Evolutionary conservation across 2,888 invertebrate species (phyloP), one percentile per base, ranked within the genome.

Genomic region (Hirtodrosophila cameraria): DNA sequence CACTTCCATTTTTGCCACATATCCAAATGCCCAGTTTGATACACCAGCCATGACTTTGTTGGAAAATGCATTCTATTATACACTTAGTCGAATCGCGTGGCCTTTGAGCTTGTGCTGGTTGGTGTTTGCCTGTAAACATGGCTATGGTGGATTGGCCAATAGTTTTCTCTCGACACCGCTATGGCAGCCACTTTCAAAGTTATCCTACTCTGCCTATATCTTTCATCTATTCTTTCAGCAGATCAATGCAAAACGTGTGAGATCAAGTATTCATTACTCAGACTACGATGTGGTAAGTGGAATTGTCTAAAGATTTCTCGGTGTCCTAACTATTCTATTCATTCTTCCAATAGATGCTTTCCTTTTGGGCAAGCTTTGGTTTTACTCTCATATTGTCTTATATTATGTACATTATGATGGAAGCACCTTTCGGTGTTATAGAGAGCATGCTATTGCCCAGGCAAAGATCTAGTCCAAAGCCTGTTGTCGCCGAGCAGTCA

Each of bases 151-250:
- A 0, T 49, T 77, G 43, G 75, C 82, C n/a, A 80, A 89, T 50
- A 74, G 70, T 8, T 76, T 89, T 25, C 76, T 89, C 2, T 86
- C 87, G 0, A 75, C 80, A 16, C 61, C 79, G 0, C 39, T 87
- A 7, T 90, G 89, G 88, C 86, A 88, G 15, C 89, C 89, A 0
- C 55, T 89, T 0, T 75, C 85, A 0, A 76, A 78, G 11, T 60
- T 90, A 3, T 87, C 87, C 1, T 90, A 88, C 35, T 71, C 70
- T 2, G 82, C 87, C 52, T 90, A 88, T 13, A 63, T 90, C 1
- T 76, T 73, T 27, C 89, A 89, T 46, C 54, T 88, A 15, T 63
- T 87, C 6, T 36, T 89, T 1, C 66, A 79, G 43, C 55, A 66
- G 8, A 45, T 86, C 0, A 74, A 85, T 42, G 63, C 52, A 1